Base-by-base conservation (phyloP, 2,113 vertebrate genomes). In the Myxocyprinus asiaticus region DNA sequence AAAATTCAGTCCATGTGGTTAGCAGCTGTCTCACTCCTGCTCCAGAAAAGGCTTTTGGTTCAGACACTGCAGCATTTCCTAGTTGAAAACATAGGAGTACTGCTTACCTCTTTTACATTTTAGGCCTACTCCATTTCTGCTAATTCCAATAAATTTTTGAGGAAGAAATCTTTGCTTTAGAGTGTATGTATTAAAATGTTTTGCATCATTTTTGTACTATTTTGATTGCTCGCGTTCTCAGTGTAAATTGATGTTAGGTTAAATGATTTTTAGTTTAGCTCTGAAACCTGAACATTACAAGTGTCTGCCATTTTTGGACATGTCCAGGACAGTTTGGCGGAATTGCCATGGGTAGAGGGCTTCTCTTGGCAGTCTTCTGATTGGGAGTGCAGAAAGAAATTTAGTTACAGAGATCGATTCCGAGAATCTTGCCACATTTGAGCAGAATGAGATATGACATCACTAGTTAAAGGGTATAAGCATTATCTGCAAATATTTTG, bases 391-490 rank as follows among this genome's bases (percentile, higher is more conserved):
- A 33, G 22, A 33, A 33, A 33, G 22, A 33, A 33, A 3, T 44
- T 77, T 43, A 72, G 17, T 65, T 51, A 4, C 12, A 11, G 15
- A 50, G n/a, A 66, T 48, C 61, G 50, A 58, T 75, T 79, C 50
- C 59, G 48, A 22, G 47, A n/a, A 55, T 69, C 5, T 63, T 83
- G 74, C 72, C 80, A 65, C 48, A 45, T 9, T 56, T 65, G 51
- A 11, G 42, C 58, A 77, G 17, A 17, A 44, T 58, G 33, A 81
- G 48, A 48, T 44, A 3, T 12, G 69, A 9, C 47, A 64, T 83
- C 15, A 77, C 67, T 73, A 80, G 80, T 80, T 83, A 72, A 80
- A 72, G 50, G 50, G 17, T 58, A 68, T 77, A 63, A 53, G 53
- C 67, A 62, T 66, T 44, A 73, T 76, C 64, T 22, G 79, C 65